These are phyloP conservation scores for Lepus timidus DNA, from an alignment of 2,113 vertebrate species.

Conservation along the genomic window DNA sequence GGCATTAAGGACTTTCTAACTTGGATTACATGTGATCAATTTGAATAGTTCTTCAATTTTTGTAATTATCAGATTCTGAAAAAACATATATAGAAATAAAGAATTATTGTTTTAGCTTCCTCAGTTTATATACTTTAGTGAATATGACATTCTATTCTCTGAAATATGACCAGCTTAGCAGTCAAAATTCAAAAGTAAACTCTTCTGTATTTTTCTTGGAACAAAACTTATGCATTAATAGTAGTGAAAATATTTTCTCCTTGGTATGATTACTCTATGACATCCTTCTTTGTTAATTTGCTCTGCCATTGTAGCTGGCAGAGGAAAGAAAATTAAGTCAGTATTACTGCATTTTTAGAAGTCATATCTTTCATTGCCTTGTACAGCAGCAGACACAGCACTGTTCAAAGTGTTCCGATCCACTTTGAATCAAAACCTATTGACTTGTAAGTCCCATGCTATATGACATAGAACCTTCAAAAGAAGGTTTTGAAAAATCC, in stretches of 20 bases:
- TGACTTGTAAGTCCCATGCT: slow-evolving; percentile 60
- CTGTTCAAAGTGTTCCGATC: slow-evolving; percentile 63
- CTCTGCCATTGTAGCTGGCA: neutral
- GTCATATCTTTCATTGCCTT: neutral
- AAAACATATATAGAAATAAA: neutral
- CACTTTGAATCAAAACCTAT: slow-evolving; percentile 62
- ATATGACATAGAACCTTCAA: slow-evolving; percentile 42
- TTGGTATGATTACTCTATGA: neutral
- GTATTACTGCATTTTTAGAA: neutral
- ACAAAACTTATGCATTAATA: neutral
- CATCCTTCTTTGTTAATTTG: neutral
- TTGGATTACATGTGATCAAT: neutral
- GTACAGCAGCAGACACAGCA: neutral
- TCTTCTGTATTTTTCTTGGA: neutral
- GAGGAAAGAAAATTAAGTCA: slow-evolving; percentile 3
- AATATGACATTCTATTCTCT: neutral
- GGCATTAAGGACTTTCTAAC: neutral
- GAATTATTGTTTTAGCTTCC: neutral
- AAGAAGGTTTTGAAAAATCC: slow-evolving; percentile 46
- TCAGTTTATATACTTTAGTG: neutral
- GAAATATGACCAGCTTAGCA: neutral
- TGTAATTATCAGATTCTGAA: neutral
- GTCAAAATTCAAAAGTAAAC: neutral
- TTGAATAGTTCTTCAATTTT: neutral
- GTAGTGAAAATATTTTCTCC: slow-evolving; percentile 5